Evolutionary conservation across 2,113 vertebrate genomes (phyloP), one percentile per base, ranked within the genome.

Genomic region (Zingel zingel): DNA sequence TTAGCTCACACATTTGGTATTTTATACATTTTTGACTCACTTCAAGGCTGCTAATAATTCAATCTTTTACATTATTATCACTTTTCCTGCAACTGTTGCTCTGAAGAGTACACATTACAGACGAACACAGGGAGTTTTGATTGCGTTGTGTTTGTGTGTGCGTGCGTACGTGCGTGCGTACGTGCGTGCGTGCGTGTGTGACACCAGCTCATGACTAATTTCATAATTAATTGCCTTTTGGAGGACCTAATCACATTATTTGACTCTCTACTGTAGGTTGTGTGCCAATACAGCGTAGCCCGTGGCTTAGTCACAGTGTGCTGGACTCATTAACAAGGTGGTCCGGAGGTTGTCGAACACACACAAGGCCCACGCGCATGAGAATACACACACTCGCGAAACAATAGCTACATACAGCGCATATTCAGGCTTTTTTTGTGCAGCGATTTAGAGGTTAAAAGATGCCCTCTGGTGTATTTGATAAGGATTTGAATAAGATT

Each of bases 171-270:
- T 39, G 74, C 50, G 77, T 10, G 18, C 58, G 63, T 39, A 39
- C 68, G 16, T 72, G 64, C 53, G 64, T 39, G 50, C 7, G 53
- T 2, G 36, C 0, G 8, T 2, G 39, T 65, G 62, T 68, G 91
- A 91, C 88, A 83, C 77, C 47, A 57, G 78, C 88, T 92, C 80
- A 81, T 78, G 89, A 93, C 92, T 93, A 92, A 93, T 94, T 95
- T 91, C 84, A 82, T 94, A 93, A 95, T 94, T 90, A 94, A 94
- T 94, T 92, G 91, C 90, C 89, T 91, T 93, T 94, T 89, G 87
- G 88, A 91, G 81, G 85, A 88, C 90, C 87, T 94, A 90, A 94
- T 95, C 90, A 88, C 92, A 89, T 92, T 89, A 93, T 93, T 91
- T 91, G 91, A 89, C 89, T 91, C 79, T 86, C 47, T 69, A 48